Evolutionary conservation across 2,888 invertebrate genomes (phyloP).

Genomic region (Drosophila ustulata): DNA sequence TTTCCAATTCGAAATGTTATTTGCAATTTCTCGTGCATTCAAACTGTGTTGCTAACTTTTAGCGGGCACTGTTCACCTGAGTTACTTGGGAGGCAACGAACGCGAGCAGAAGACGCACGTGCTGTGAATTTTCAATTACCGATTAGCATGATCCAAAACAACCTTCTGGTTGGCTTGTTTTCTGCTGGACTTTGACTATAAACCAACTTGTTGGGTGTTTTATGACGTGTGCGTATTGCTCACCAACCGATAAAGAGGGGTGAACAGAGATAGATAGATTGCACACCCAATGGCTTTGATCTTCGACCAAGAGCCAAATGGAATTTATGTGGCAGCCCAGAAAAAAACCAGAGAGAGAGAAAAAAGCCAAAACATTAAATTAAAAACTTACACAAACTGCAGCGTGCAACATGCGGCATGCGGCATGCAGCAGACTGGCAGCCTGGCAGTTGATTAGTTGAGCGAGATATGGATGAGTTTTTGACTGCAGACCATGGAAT

Average conservation of each 20-base stretch:
- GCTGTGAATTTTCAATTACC: slow-evolving; percentile 68
- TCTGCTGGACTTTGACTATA: slow-evolving; percentile 44
- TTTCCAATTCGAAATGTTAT: background rate
- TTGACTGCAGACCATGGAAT: slow-evolving; percentile 39
- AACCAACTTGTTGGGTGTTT: slow-evolving; percentile 39
- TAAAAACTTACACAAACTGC: slow-evolving; percentile 48
- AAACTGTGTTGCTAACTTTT: slow-evolving; percentile 22
- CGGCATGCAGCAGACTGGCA: background rate
- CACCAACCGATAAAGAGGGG: background rate
- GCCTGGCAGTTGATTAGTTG: slow-evolving; percentile 45
- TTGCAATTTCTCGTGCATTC: background rate
- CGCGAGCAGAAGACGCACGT: slow-evolving; percentile 65
- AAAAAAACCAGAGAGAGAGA: background rate
- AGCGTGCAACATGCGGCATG: slow-evolving; percentile 44
- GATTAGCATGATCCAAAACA: slow-evolving; percentile 58
- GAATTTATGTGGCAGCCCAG: slow-evolving; percentile 65
- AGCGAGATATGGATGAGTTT: slow-evolving; percentile 34
- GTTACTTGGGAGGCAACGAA: slow-evolving; percentile 31
- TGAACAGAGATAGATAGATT: background rate
- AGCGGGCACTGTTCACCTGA: slow-evolving; percentile 49
- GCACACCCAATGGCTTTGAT: slow-evolving; percentile 66
- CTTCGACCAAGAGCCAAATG: slow-evolving; percentile 56
- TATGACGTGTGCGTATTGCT: slow-evolving; percentile 52
- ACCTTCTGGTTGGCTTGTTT: slow-evolving; percentile 24
- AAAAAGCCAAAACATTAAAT: slow-evolving; percentile 29